Conservation (phyloP, 2,888 invertebrate species). For the Hypselothyrea guttata region DNA sequence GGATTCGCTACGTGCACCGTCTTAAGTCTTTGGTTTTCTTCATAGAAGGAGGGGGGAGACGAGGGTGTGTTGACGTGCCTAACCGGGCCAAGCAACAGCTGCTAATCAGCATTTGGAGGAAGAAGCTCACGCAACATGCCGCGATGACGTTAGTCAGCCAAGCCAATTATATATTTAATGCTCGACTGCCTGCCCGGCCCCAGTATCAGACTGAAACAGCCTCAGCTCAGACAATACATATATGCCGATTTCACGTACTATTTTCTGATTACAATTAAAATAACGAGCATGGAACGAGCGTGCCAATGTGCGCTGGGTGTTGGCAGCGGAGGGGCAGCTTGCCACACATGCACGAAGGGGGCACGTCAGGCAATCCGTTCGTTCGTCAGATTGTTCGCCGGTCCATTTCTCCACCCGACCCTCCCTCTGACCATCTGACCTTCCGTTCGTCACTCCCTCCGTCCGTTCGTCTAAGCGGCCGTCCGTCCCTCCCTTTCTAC, state of each 20-base stretch:
- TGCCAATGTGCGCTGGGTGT: neutral
- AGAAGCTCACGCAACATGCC: conserved; percentile 41
- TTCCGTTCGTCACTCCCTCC: conserved; percentile 25
- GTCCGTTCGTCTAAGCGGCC: conserved; percentile 22
- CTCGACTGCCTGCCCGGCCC: conserved; percentile 43
- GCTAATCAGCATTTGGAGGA: conserved; percentile 43
- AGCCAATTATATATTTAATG: conserved; percentile 51
- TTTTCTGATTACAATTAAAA: conserved; percentile 40
- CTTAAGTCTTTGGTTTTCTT: conserved; percentile 13
- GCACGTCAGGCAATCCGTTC: no score
- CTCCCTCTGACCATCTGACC: no score
- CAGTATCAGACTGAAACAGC: no score
- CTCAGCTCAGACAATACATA: conserved; percentile 9
- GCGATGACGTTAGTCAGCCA: conserved; percentile 49
- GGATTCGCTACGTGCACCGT: conserved; percentile 41
- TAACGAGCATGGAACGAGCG: conserved; percentile 6
- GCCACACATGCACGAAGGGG: neutral
- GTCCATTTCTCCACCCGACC: no score
- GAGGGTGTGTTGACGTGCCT: conserved; percentile 25
- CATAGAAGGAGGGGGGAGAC: neutral
- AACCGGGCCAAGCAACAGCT: conserved; percentile 32
- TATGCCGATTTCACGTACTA: conserved; percentile 30
- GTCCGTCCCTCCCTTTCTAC: conserved; percentile 1
- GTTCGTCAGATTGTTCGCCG: no score
- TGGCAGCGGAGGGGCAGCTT: neutral